Base-by-base conservation (phyloP, 2,113 vertebrate species). In the Halcyon senegalensis region DNA sequence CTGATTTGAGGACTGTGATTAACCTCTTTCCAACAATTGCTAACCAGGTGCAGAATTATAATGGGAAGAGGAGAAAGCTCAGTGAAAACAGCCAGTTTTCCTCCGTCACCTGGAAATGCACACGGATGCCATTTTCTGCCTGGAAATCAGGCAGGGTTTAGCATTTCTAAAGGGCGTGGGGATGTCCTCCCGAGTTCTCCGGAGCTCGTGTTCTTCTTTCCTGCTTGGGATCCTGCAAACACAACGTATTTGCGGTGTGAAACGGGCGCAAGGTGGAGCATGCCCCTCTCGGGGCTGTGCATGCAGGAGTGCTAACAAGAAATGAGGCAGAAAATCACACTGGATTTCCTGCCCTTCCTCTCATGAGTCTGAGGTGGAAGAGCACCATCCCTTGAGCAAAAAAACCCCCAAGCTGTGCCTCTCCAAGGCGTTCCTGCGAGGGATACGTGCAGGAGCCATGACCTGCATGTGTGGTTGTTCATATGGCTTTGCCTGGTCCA, bases 1-100 rank as follows among this genome's bases (percentile, higher is more conserved):
- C 96, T 96, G 94, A 96, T 96, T 96, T 97, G 96, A 97, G 95
- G 95, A 70, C 96, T 96, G 86, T 92, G 89, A 96, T 97, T 96
- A 97, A 94, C 96, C 94, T 96, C 91, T 96, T 96, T 91, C 84
- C 59, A 48, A 82, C 94, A 92, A 93, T 96, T 93, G 92, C 95
- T 95, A 96, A 50, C 96, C 95, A 96, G 96, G 91, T 97, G 96
- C 95, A 91, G 91, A 63, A 60, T 84, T 64, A 58, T 69, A 58
- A 79, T 0, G 30, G 95, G 91, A 82, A 87, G 91, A 89, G 84
- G 89, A 93, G 93, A 46, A 62, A 62, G 78, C 91, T 74, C 81
- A 4, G 66, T 84, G 91, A 25, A 84, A 90, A 46, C 77, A 91
- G 90, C 91, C 94, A 89, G 59, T 92, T 96, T 89, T 55, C 87